Evolutionary conservation across 1,140 invertebrate species (phyloP).

Genomic region (Periplaneta americana): DNA sequence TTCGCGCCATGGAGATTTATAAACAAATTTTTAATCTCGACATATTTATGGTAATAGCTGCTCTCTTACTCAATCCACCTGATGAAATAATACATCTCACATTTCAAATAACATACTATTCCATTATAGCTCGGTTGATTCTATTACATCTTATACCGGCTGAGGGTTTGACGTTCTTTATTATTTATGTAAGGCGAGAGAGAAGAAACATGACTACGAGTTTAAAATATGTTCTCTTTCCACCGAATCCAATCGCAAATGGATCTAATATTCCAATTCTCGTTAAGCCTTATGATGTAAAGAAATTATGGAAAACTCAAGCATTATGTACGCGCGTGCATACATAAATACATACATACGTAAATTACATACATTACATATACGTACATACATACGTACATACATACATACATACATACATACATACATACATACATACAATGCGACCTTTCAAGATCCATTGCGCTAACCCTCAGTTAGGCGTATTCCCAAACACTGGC

Average conservation of each 20-base stretch:
- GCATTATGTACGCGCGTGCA: too few species aligned
- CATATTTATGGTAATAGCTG: constrained; percentile 8
- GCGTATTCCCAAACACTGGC: too few species aligned
- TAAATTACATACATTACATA: too few species aligned
- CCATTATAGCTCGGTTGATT: neutral
- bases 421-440: too few species aligned
- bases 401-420: too few species aligned
- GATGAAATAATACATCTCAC: constrained; percentile 3
- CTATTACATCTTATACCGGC: neutral
- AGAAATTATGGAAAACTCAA: too few species aligned
- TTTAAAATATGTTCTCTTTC: constrained; percentile 1
- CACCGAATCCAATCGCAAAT: neutral
- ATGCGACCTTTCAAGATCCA: too few species aligned
- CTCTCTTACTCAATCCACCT: neutral
- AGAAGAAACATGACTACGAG: neutral
- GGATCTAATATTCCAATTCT: neutral
- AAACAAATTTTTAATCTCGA: neutral
- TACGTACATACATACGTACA: too few species aligned
- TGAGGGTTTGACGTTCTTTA: neutral
- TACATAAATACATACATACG: too few species aligned
- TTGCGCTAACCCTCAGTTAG: too few species aligned
- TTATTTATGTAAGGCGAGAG: neutral
- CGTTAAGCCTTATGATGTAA: neutral
- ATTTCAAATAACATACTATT: neutral
- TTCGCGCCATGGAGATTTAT: constrained; percentile 2